phyloP scores from a whole-genome alignment of 2,888 invertebrate genomes.

The Nymphalis polychloros region DNA sequence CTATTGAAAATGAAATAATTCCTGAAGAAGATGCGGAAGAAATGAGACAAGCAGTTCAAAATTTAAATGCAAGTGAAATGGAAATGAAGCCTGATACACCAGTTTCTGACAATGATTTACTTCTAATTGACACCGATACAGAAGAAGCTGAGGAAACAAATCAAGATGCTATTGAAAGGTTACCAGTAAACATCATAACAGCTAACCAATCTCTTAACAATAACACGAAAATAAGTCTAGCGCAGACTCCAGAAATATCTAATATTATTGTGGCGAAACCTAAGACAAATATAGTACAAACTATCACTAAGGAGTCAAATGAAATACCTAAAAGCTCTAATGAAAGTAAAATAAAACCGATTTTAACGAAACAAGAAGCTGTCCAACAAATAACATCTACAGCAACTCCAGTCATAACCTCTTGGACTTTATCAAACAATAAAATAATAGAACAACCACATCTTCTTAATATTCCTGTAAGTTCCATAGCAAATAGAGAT shows the following conservation, averaged over 20 bases:
- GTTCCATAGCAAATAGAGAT: constrained; percentile 53
- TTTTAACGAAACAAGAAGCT: constrained; percentile 61
- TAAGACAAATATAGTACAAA: constrained; percentile 47
- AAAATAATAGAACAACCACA: constrained; percentile 72
- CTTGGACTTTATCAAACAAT: constrained; percentile 78
- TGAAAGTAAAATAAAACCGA: constrained; percentile 61
- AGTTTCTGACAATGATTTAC: constrained; percentile 90
- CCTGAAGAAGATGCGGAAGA: constrained; percentile 90
- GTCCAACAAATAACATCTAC: constrained; percentile 66
- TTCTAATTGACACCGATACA: constrained; percentile 93
- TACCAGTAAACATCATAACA: constrained; percentile 66
- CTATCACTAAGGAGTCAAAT: constrained; percentile 56
- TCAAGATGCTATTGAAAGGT: constrained; percentile 68
- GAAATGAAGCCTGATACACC: constrained; percentile 92
- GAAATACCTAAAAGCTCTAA: constrained; percentile 56
- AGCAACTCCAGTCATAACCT: constrained; percentile 80
- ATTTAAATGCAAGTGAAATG: constrained; percentile 86
- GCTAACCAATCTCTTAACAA: constrained; percentile 57
- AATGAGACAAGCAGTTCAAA: constrained; percentile 91
- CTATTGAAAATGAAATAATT: constrained; percentile 78
- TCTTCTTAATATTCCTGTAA: constrained; percentile 61
- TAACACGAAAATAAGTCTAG: constrained; percentile 52
- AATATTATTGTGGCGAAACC: constrained; percentile 78
- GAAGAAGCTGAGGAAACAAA: constrained; percentile 86
- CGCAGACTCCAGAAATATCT: constrained; percentile 64